Base-by-base conservation (phyloP, 2,797 vertebrate genomes). In the Falco columbarius region DNA sequence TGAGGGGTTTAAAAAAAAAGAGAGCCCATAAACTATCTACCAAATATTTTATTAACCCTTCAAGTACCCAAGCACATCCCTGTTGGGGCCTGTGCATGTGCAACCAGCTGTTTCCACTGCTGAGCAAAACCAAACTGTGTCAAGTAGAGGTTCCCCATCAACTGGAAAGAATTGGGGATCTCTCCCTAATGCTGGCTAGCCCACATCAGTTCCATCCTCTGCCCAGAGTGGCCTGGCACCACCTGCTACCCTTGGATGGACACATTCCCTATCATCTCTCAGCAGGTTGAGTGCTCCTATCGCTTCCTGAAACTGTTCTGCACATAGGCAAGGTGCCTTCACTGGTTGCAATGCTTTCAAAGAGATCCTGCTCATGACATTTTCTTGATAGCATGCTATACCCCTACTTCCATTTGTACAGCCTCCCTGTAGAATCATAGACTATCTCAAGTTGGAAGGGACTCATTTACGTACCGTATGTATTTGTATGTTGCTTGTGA, bases 131-230 rank as follows among this genome's bases (percentile, higher is more conserved):
- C 13, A 72, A 54, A 7, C 13, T 24, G 15, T 6, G 42, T 10
- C 52, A 21, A 34, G 72, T 66, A 65, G 42, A 75, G 38, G 38
- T 56, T 67, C 26, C n/a, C 34, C 55, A 65, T 47, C 34, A 18
- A 3, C 0, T 59, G 42, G 62, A 70, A 61, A 77, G 32, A 47
- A 32, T 1, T 2, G 2, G 51, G 20, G 30, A n/a, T n/a, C 9
- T 36, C 36, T 58, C 17, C 36, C 51, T 40, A 12, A 34, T 22
- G 49, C 47, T 72, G 79, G 23, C 16, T 54, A 49, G 17, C 5
- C 38, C 34, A 19, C 30, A 19, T 7, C 58, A 56, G 47, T 58
- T 82, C 20, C 47, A 17, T 47, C 21, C 72, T 23, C 87, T 34
- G 40, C 6, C 9, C 59, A 20, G 55, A 20, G 66, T 40, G 54